Evolutionary conservation across 1,140 invertebrate genomes (phyloP).

Genomic region (Neodiprion pinetum): DNA sequence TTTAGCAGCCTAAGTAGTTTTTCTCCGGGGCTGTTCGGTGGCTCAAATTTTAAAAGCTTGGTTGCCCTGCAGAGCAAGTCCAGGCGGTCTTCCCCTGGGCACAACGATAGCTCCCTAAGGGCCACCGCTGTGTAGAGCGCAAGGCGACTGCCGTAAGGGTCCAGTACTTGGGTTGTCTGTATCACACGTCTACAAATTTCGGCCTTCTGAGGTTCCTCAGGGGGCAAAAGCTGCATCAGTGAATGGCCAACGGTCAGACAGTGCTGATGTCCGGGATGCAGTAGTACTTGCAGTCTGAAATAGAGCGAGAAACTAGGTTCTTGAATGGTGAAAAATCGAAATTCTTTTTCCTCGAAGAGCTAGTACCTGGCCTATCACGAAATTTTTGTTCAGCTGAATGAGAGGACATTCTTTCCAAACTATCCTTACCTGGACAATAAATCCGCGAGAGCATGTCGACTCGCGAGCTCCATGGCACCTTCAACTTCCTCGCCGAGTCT

Average conservation of each 20-base stretch:
- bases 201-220: slow-evolving; percentile 65
- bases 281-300: slow-evolving; percentile 66
- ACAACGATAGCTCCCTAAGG: slow-evolving; percentile 71
- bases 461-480: slow-evolving; percentile 57
- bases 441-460: slow-evolving; percentile 40
- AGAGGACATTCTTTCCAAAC: too few species aligned
- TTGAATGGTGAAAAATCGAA: too few species aligned
- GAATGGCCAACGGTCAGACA: slow-evolving; percentile 81
- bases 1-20: slow-evolving; percentile 56
- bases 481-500: slow-evolving; percentile 80
- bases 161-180: slow-evolving; percentile 68
- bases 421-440: slow-evolving; percentile 47
- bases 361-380: too few species aligned
- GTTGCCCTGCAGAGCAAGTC: slow-evolving; percentile 56
- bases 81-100: slow-evolving; percentile 61
- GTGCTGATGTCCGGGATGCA: slow-evolving; percentile 85
- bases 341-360: too few species aligned
- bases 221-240: slow-evolving; percentile 72
- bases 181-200: slow-evolving; percentile 74
- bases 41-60: slow-evolving; percentile 61
- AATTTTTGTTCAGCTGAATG: too few species aligned
- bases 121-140: slow-evolving; percentile 76
- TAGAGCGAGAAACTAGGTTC: slow-evolving; percentile 43
- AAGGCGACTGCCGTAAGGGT: slow-evolving; percentile 74
- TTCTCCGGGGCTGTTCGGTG: slow-evolving; percentile 60